Percentiles rank a stretch among this genome's conserved stretches.
Evolutionary conservation across 2,797 vertebrate species (phyloP).

Genomic region (Phrynocephalus guinanensis): DNA sequence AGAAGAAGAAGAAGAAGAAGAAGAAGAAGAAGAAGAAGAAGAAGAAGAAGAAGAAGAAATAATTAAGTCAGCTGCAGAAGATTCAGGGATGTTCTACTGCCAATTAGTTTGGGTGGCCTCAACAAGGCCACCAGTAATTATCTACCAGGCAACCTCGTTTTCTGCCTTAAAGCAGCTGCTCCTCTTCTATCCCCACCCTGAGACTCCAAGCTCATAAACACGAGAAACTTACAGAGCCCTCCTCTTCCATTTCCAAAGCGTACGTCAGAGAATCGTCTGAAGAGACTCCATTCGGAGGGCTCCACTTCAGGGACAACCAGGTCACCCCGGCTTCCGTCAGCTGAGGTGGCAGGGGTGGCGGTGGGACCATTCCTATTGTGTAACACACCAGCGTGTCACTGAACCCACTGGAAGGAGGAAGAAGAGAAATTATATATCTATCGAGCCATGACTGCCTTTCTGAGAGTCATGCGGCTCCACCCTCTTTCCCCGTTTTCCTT

Average conservation of each 20-base stretch:
- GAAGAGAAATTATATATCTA: conserved; percentile 2
- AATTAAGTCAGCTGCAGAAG: neutral
- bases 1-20: too few species aligned
- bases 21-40: too few species aligned
- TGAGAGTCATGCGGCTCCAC: accelerated
- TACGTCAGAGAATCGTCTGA: conserved; percentile 77
- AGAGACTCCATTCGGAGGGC: conserved; percentile 67
- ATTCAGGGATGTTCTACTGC: neutral
- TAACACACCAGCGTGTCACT: conserved; percentile 77
- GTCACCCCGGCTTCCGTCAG: conserved; percentile 74
- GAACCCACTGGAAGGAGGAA: conserved; percentile 74
- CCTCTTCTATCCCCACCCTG: neutral
- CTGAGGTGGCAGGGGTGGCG: conserved; percentile 68
- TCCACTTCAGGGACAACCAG: conserved; percentile 79
- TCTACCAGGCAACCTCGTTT: neutral
- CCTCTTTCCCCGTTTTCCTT: neutral
- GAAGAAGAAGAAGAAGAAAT: too few species aligned
- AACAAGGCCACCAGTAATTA: neutral
- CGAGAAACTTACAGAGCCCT: conserved; percentile 77
- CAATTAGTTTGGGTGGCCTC: neutral
- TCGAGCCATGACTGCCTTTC: accelerated
- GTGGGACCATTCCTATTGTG: conserved; percentile 77
- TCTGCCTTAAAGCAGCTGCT: neutral
- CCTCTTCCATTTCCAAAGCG: conserved; percentile 82
- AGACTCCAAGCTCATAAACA: accelerated